Base-by-base conservation (phyloP, 64 coral and sea anemone genomes). In the Montipora cactus region DNA sequence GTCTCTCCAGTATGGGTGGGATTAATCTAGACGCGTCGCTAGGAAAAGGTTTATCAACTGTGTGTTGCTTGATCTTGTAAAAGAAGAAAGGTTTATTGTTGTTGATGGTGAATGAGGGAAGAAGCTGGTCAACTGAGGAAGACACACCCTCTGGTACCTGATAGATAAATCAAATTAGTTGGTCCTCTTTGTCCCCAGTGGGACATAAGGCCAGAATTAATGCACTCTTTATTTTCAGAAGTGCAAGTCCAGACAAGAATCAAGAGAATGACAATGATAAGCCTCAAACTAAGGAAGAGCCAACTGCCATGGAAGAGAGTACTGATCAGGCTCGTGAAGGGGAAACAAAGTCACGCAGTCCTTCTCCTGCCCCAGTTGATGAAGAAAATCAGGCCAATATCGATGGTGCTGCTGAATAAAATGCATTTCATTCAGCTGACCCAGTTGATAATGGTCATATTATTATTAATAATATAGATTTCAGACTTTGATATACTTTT, bases 291-390 rank as follows among this genome's bases (percentile, higher is more conserved):
- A 20, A 12, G 0, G 23, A 82, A 46, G 80, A 82, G 9, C 15
- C 22, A 18, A 8, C 11, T 6, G 5, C 25, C 16, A 45, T 22
- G 16, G 9, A 71, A 68, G 64, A 86, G 47, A 59, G 50, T 47
- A 86, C 82, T 5, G 82, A 86, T 1, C 49, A 49, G 6, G 45
- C 62, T 22, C 7, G 1, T 20, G 82, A 86, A 13, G 18, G 0
- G 18, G 82, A 86, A 22, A 44, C 47, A 48, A 86, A 86, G 66
- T 86, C 82, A 3, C 82, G 82, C 47, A 86, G 64, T 86, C 44
- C 44, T 66, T 86, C 82, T 7, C 82, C 82, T 48, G 62, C 62
- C 20, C 82, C 64, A 13, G 68, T 49, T 20, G 45, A 86, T 15
- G 66, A 70, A 16, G 82, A 86, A 49, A 20, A 71, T 49, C 82